Evolutionary conservation across 2,888 invertebrate genomes (phyloP), one percentile per base, ranked within the genome.

Genomic region (Lycocerus yunnanus): DNA sequence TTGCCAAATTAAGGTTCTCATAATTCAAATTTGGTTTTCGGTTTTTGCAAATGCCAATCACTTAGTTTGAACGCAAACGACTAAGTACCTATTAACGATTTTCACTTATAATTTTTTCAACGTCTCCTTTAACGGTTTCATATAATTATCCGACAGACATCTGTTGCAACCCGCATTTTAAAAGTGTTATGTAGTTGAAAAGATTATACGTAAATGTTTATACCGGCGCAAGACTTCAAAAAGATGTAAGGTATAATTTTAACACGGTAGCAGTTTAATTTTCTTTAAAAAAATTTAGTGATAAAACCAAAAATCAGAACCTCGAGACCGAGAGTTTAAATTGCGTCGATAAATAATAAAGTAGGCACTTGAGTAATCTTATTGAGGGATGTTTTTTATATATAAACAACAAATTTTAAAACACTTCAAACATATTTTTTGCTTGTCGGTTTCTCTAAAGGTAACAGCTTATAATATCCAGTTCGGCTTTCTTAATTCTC

Each of bases 131-230:
- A 66, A 68, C 69, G 66, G 74, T 78, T 82, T 83, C 84, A 81
- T 81, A 79, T 85, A 84, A 85, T 85, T 84, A 83, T 80, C 81
- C 80, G 81, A 78, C 81, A 81, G 81, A 83, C 84, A 85, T 84
- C 84, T 85, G 85, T 80, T 84, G 78, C 24, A n/a, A 43, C 66
- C 18, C 61, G 63, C 27, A 65, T 27, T 60, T 67, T 18, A 78
- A 81, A 84, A 84, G 84, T 84, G 84, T 83, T 84, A 84, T 84
- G 84, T 81, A 74, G 79, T 81, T 77, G 78, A 79, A 82, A 74
- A 43, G 43, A 82, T 81, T 79, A 81, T 78, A 80, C 79, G 81
- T 81, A 80, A 79, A 79, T 80, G 79, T 80, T 80, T 78, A 80
- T 81, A 83, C 82, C 83, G 83, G 83, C 80, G 83, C 81, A 81